Percentiles rank a stretch among this genome's conserved stretches.
These are phyloP conservation scores for Aurelia aurita complex sp. Pacific DNA, from an alignment of 30 jellyfish, hydroid and myxozoan genomes.

Conservation along the genomic window DNA sequence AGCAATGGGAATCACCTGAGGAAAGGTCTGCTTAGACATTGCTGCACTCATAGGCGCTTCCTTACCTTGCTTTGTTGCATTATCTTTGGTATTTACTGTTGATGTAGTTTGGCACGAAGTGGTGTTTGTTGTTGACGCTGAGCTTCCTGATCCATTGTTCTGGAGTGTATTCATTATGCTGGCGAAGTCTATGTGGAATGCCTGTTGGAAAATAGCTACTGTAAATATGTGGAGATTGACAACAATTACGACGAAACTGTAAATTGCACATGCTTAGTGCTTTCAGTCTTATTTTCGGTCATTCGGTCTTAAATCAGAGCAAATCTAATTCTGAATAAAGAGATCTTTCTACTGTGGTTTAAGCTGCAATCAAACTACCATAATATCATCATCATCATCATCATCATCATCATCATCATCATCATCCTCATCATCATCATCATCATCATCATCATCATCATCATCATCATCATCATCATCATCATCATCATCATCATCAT, in stretches of 20 bases:
- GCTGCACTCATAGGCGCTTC: neutral
- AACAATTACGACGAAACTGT: neutral
- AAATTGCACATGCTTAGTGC: neutral
- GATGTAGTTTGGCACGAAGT: neutral
- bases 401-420: too few relatives aligned
- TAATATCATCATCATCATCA: too few relatives aligned
- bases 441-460: too few relatives aligned
- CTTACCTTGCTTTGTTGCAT: neutral
- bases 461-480: too few relatives aligned
- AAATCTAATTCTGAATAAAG: too few relatives aligned
- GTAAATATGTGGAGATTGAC: neutral
- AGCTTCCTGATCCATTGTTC: neutral
- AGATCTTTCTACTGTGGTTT: too few relatives aligned
- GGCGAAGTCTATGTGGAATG: constrained; percentile 31
- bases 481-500: too few relatives aligned
- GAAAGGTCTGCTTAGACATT: neutral
- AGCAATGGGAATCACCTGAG: constrained; percentile 68
- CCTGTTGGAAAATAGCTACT: constrained; percentile 5
- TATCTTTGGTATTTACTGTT: neutral
- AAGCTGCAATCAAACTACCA: too few relatives aligned
- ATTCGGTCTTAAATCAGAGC: too few relatives aligned
- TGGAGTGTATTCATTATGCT: constrained; percentile 36
- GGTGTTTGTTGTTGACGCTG: neutral
- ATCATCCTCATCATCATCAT: too few relatives aligned
- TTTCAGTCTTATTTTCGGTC: too few relatives aligned